Evolutionary conservation across 2,888 invertebrate species (phyloP).

Genomic region (Agrilus cyanescens): DNA sequence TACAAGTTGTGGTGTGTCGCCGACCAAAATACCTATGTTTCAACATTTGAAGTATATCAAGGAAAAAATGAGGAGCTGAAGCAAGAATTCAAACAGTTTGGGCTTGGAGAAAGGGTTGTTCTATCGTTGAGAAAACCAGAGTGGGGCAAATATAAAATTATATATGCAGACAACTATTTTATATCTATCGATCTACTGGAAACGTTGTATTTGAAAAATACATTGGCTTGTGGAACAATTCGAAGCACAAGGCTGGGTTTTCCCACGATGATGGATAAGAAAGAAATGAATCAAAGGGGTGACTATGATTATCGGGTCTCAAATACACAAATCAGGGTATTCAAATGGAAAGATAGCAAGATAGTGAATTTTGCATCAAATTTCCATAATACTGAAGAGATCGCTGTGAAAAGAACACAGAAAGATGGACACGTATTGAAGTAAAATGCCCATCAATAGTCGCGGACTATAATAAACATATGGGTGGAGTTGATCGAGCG

Average conservation of each 20-base stretch:
- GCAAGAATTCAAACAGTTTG: not conserved
- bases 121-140: conserved; percentile 1
- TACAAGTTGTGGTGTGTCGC: conserved; percentile 2
- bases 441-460: not conserved
- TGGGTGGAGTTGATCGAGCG: conserved; percentile 4
- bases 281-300: not conserved
- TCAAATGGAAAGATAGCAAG: conserved; percentile 24
- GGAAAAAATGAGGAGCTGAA: conserved; percentile 1
- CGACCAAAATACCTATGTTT: conserved; percentile 2
- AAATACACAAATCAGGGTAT: conserved; percentile 1
- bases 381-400: conserved; percentile 12
- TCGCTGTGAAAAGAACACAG: not conserved
- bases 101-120: conserved; percentile 1
- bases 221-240: not conserved
- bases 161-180: conserved; percentile 4
- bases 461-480: conserved; percentile 3
- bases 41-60: conserved; percentile 3
- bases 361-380: conserved; percentile 21
- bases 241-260: conserved; percentile 1
- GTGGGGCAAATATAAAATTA: too few relatives aligned
- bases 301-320: conserved; percentile 1
- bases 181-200: conserved; percentile 1
- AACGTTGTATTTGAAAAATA: not conserved
- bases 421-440: not conserved
- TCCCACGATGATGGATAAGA: not conserved